Evolutionary conservation across 1,140 invertebrate species (phyloP).

Genomic region (Papilio polytes): DNA sequence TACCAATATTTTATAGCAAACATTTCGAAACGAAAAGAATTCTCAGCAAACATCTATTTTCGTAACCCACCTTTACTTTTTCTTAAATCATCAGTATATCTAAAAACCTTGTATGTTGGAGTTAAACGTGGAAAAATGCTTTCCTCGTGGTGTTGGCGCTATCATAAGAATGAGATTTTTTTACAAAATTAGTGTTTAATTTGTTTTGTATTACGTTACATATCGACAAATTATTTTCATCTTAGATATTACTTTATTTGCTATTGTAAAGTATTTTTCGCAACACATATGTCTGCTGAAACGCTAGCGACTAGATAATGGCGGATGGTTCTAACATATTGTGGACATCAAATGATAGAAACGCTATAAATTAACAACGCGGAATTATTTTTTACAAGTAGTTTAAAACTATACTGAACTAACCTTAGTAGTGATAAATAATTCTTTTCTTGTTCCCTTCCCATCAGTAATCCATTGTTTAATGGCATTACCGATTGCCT

Average conservation of each 20-base stretch:
- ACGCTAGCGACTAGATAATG: not conserved
- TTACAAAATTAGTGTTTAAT: not conserved
- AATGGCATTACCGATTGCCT: conserved; percentile 90
- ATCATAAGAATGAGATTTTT: not conserved
- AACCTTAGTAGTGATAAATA: conserved; percentile 94
- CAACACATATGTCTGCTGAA: not conserved
- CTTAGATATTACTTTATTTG: not conserved
- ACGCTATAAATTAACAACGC: not conserved
- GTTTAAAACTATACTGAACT: conserved; percentile 39
- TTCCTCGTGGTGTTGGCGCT: not conserved
- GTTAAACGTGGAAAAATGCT: not conserved
- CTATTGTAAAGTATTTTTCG: not conserved
- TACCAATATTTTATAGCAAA: not conserved
- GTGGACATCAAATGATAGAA: not conserved
- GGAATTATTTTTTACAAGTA: not conserved
- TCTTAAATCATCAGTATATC: not conserved
- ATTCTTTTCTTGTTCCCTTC: conserved; percentile 89
- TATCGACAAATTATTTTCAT: not conserved
- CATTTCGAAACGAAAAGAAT: not conserved
- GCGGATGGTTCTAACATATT: not conserved
- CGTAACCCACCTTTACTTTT: not conserved
- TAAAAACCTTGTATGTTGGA: not conserved
- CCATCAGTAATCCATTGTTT: conserved; percentile 89
- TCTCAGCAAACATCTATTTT: not conserved
- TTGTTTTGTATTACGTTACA: not conserved